Percentiles rank a stretch among this genome's conserved stretches.
phyloP scores from a whole-genome alignment of 2,797 vertebrate species.

The Pipistrellus pipistrellus region DNA sequence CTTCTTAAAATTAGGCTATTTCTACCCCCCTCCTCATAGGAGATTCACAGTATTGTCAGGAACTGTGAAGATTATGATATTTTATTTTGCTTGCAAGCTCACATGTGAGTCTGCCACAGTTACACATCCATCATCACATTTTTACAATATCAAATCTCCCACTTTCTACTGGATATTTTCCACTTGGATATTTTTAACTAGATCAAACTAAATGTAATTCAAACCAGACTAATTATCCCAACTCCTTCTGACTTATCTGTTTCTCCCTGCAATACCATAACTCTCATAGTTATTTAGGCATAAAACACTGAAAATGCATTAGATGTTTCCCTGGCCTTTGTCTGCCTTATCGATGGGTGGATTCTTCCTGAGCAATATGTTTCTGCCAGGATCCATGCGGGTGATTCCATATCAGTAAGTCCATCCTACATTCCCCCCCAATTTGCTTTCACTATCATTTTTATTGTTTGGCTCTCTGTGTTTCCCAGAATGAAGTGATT shows the following conservation, averaged over 20 bases:
- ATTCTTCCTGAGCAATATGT: background rate
- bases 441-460: background rate
- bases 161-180: slow-evolving; percentile 31
- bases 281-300: background rate
- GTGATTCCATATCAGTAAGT: background rate
- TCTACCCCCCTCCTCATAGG: background rate
- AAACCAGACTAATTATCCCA: slow-evolving; percentile 6
- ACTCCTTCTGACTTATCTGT: slow-evolving; percentile 5
- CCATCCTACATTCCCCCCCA: background rate
- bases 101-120: background rate
- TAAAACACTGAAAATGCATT: background rate
- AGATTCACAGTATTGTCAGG: background rate
- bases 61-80: background rate
- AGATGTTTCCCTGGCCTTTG: background rate
- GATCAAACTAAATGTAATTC: slow-evolving; percentile 10
- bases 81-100: background rate
- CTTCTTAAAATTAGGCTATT: background rate
- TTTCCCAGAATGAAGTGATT: background rate
- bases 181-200: slow-evolving; percentile 57
- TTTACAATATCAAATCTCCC: background rate
- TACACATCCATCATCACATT: background rate
- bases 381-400: background rate
- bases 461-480: background rate
- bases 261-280: background rate
- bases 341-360: background rate